Evolutionary conservation across 2,113 vertebrate genomes (phyloP).

Genomic region (Lamprologus ornatipinnis): DNA sequence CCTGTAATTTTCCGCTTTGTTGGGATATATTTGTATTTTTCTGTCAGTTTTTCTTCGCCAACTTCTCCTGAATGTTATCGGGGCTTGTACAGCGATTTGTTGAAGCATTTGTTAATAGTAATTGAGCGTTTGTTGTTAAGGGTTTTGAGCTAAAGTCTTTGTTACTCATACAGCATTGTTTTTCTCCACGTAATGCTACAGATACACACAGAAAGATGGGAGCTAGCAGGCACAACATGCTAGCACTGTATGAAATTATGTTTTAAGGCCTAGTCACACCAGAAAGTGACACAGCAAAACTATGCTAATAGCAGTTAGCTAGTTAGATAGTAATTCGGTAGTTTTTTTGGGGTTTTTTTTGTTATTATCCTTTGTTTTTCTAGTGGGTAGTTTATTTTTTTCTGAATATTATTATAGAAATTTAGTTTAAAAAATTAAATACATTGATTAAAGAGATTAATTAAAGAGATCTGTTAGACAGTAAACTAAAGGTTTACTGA

Average conservation of each 20-base stretch:
- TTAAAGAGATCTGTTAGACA: background rate
- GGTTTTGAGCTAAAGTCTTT: constrained; percentile 4
- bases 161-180: background rate
- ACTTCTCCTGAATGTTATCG: constrained; percentile 1
- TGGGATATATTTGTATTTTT: constrained; percentile 28
- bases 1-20: constrained; percentile 4
- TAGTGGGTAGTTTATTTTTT: background rate
- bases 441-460: background rate
- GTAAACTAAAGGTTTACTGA: background rate
- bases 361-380: background rate
- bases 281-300: background rate
- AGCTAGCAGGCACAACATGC: background rate
- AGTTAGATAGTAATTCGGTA: background rate
- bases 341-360: fast-evolving
- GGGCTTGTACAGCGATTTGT: constrained; percentile 1
- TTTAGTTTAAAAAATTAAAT: background rate
- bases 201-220: background rate
- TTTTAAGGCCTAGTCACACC: background rate
- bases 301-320: background rate
- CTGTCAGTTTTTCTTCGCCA: background rate
- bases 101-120: constrained; percentile 13
- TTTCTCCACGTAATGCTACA: constrained; percentile 1
- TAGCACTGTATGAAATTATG: background rate
- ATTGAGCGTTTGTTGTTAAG: constrained; percentile 9
- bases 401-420: background rate